phyloP scores from a whole-genome alignment of 2,797 vertebrate genomes.

The Onychomys leucogaster region DNA sequence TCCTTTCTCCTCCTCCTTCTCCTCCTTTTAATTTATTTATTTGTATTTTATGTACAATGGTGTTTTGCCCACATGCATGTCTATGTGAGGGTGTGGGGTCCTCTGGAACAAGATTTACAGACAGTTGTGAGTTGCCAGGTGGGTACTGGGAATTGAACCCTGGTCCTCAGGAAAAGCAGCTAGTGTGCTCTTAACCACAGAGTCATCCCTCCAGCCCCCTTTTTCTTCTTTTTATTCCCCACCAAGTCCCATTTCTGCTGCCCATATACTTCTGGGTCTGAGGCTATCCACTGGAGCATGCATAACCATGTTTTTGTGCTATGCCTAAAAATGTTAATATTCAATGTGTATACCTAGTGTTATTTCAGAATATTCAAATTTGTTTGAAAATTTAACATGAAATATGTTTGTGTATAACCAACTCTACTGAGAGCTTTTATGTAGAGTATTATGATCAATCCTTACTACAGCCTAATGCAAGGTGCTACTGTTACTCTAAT shows the following conservation, averaged over 20 bases:
- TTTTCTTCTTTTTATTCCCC: too few relatives aligned
- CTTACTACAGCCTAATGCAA: not conserved
- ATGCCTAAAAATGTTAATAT: not conserved
- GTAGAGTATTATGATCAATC: not conserved
- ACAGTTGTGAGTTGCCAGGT: too few relatives aligned
- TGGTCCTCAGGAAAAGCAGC: too few relatives aligned
- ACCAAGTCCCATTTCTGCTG: not conserved
- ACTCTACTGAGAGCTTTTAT: constrained; percentile 7
- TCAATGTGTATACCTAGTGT: constrained; percentile 29
- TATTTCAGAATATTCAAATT: constrained; percentile 58
- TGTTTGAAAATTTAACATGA: constrained; percentile 58
- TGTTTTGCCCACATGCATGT: too few relatives aligned
- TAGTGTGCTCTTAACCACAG: too few relatives aligned
- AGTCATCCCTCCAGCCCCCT: too few relatives aligned
- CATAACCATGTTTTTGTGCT: not conserved
- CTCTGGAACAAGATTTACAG: too few relatives aligned
- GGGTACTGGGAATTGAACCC: too few relatives aligned
- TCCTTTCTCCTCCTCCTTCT: not conserved
- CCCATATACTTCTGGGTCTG: not conserved
- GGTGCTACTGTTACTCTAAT: not conserved
- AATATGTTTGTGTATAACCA: not conserved
- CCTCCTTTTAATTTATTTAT: too few relatives aligned
- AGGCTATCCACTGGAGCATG: not conserved
- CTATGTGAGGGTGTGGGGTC: too few relatives aligned
- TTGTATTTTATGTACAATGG: too few relatives aligned